These are phyloP conservation scores for Solenopsis invicta DNA, from an alignment of 1,140 invertebrate species.

Conservation along the genomic window DNA sequence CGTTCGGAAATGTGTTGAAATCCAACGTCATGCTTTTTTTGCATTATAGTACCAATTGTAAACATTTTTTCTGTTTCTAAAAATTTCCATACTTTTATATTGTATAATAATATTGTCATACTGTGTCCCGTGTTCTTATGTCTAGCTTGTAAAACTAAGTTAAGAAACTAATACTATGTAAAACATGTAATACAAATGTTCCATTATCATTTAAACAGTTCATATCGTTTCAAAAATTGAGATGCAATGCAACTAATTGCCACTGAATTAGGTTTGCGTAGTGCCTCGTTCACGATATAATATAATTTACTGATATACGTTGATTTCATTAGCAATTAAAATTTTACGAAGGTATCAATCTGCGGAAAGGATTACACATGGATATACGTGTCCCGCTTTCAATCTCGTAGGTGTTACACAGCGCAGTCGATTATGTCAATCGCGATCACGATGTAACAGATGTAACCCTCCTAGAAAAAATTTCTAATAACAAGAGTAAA, in stretches of 20 bases:
- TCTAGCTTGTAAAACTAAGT: background rate
- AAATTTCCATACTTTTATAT: too few species aligned
- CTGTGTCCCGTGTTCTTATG: background rate
- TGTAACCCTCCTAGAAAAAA: too few species aligned
- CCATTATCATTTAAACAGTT: background rate
- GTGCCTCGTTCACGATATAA: conserved; percentile 14
- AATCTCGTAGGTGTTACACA: background rate
- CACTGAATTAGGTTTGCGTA: conserved; percentile 38
- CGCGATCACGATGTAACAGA: background rate
- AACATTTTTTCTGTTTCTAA: too few species aligned
- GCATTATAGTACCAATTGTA: too few species aligned
- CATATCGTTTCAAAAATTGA: too few species aligned
- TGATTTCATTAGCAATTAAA: conserved; percentile 62
- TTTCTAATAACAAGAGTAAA: too few species aligned
- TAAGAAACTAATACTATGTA: background rate
- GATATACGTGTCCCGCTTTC: conserved; percentile 27
- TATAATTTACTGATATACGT: conserved; percentile 56
- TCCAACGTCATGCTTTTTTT: too few species aligned
- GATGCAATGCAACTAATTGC: conserved; percentile 54
- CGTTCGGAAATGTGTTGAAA: too few species aligned
- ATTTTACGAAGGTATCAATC: conserved; percentile 13
- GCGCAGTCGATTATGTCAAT: conserved; percentile 27
- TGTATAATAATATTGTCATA: background rate
- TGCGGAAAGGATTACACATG: background rate
- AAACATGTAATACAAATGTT: background rate